Evolutionary conservation across 1,140 invertebrate genomes (phyloP).

Genomic region (Eufriesea mexicana): DNA sequence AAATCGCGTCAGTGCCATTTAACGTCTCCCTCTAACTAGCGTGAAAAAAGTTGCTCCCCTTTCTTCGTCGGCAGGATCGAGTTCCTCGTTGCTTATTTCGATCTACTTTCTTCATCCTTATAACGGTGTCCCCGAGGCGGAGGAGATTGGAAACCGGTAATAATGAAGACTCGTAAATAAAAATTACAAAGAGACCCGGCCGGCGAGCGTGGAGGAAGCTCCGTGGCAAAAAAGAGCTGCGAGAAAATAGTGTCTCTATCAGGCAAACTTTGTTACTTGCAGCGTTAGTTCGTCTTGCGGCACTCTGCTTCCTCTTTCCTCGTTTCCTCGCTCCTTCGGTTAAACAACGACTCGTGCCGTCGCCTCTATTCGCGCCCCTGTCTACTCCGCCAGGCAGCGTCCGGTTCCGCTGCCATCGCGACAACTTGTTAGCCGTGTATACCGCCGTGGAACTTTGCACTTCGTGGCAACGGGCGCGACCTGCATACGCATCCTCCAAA

Average conservation of each 20-base stretch:
- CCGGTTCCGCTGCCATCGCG: neutral
- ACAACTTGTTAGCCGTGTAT: conserved; percentile 26
- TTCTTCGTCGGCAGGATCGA: neutral
- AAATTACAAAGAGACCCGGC: conserved; percentile 58
- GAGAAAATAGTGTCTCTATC: conserved; percentile 60
- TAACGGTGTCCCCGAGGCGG: conserved; percentile 23
- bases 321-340: neutral
- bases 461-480: conserved; percentile 35
- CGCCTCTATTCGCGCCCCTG: neutral
- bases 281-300: conserved; percentile 2
- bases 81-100: conserved; percentile 7
- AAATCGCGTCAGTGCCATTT: conserved; percentile 7
- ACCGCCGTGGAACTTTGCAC: conserved; percentile 68
- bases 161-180: conserved; percentile 70
- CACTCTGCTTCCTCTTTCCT: neutral
- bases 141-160: conserved; percentile 60
- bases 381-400: neutral
- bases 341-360: conserved; percentile 20
- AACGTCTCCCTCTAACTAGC: conserved; percentile 38
- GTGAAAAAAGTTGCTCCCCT: conserved; percentile 34
- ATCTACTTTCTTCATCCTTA: neutral
- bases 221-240: conserved; percentile 20
- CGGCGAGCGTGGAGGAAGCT: neutral
- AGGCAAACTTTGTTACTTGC: conserved; percentile 70
- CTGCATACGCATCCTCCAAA: conserved; percentile 33